Conservation (phyloP, 2,888 invertebrate species). For the Drosophila gaucha region DNA sequence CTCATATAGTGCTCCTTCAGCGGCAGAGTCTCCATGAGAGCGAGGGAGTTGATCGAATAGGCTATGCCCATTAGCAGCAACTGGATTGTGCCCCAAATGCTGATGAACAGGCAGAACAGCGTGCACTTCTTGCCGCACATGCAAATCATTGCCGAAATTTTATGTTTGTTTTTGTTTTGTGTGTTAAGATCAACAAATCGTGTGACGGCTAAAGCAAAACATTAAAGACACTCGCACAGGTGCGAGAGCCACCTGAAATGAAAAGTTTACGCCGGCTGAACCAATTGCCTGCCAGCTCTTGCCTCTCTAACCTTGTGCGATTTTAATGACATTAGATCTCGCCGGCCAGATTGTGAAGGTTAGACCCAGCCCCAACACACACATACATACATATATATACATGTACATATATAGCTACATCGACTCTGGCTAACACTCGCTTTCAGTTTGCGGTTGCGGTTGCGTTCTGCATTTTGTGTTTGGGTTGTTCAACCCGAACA, state of each 20-base stretch:
- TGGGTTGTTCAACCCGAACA: constrained; percentile 65
- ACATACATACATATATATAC: not conserved
- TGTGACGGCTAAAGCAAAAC: constrained; percentile 28
- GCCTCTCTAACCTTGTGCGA: constrained; percentile 63
- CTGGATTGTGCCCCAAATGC: constrained; percentile 59
- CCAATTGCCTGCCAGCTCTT: constrained; percentile 1
- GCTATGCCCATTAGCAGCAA: constrained; percentile 49
- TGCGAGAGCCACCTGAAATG: constrained; percentile 48
- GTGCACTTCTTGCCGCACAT: constrained; percentile 46
- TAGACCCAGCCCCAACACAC: constrained; percentile 22
- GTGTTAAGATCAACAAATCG: not conserved
- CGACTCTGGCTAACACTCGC: constrained; percentile 47
- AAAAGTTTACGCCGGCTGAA: constrained; percentile 46
- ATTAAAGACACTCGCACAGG: constrained; percentile 21
- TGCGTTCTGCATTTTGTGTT: constrained; percentile 8
- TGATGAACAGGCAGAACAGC: constrained; percentile 48
- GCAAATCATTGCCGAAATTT: constrained; percentile 19
- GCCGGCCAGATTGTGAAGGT: constrained; percentile 58
- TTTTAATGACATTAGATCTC: constrained; percentile 71
- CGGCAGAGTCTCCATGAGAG: constrained; percentile 24
- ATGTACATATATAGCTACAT: constrained; percentile 3
- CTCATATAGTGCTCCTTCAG: not conserved
- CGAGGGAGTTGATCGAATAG: constrained; percentile 24
- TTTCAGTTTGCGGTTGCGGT: constrained; percentile 44
- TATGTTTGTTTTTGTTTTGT: not conserved